A percentile compares a stretch with the other conserved stretches of the same genome.
phyloP scores from a whole-genome alignment of 2,888 invertebrate species.

The Elmis aenea region DNA sequence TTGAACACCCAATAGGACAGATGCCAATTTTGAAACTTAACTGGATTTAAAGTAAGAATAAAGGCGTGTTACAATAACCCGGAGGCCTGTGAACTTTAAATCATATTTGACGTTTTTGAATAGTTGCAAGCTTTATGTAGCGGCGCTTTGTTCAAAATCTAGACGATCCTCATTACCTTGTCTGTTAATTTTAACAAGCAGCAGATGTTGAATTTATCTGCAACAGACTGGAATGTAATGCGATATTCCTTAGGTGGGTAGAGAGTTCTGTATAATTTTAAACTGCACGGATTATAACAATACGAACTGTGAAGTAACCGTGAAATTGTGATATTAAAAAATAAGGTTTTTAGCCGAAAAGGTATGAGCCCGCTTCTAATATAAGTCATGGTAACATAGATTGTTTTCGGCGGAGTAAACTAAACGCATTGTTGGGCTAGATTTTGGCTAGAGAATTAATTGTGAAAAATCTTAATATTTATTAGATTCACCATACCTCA shows the following conservation, averaged over 20 bases:
- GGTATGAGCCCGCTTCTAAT: too few relatives aligned
- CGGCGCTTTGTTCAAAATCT: slow-evolving; percentile 33
- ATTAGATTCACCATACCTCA: too few relatives aligned
- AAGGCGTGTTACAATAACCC: slow-evolving; percentile 33
- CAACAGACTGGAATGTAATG: slow-evolving; percentile 18
- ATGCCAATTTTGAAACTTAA: slow-evolving; percentile 37
- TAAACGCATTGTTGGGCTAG: too few relatives aligned
- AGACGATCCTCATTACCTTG: slow-evolving; percentile 32
- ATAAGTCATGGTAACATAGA: too few relatives aligned
- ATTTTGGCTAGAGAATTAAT: too few relatives aligned
- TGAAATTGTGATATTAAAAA: neutral
- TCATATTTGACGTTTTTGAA: slow-evolving; percentile 40
- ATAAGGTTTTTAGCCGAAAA: neutral
- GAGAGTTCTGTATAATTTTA: too few relatives aligned
- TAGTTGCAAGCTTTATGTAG: slow-evolving; percentile 27
- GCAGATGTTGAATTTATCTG: slow-evolving; percentile 22
- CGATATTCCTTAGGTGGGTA: slow-evolving; percentile 14
- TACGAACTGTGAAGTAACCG: neutral
- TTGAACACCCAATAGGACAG: slow-evolving; percentile 37
- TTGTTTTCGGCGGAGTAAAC: too few relatives aligned
- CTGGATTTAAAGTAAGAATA: slow-evolving; percentile 33
- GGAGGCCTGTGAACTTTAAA: slow-evolving; percentile 32
- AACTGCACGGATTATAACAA: too few relatives aligned
- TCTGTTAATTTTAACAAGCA: slow-evolving; percentile 22
- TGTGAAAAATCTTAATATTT: too few relatives aligned